Evolutionary conservation across 2,888 invertebrate species (phyloP).

Genomic region (Anoplius nigerrimus): DNA sequence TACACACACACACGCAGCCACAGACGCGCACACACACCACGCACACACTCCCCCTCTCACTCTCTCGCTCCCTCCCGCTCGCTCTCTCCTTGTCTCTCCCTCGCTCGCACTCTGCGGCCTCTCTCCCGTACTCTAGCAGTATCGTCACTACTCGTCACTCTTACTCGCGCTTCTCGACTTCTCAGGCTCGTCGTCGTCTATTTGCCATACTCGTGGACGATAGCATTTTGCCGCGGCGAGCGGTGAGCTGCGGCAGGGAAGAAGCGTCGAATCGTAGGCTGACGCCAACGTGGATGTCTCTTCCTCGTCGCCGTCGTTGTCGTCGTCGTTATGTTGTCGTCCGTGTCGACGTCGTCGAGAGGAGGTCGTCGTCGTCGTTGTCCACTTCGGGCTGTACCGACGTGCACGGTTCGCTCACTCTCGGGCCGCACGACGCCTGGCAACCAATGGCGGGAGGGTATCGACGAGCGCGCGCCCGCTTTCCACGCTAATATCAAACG

Average conservation of each 20-base stretch:
- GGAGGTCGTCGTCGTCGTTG: slow-evolving; percentile 24
- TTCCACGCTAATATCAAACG: slow-evolving; percentile 32
- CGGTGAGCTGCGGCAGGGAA: slow-evolving; percentile 15
- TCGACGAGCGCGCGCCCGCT: slow-evolving; percentile 26
- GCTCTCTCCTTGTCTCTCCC: slow-evolving; percentile 4
- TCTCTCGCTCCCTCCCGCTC: slow-evolving; percentile 26
- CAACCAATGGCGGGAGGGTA: slow-evolving; percentile 16
- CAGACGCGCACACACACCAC: no score
- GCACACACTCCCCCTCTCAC: slow-evolving; percentile 16
- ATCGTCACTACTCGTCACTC: slow-evolving; percentile 37
- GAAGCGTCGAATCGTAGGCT: slow-evolving; percentile 19
- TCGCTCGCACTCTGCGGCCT: no score
- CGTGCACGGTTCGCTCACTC: slow-evolving; percentile 27
- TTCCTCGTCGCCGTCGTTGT: slow-evolving; percentile 19
- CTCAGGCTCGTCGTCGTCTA: slow-evolving; percentile 40
- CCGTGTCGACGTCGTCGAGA: slow-evolving; percentile 2
- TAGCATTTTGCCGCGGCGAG: slow-evolving; percentile 46
- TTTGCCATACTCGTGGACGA: slow-evolving; percentile 39
- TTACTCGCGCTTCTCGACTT: slow-evolving; percentile 35
- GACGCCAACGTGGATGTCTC: slow-evolving; percentile 43
- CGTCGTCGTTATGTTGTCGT: slow-evolving; percentile 1
- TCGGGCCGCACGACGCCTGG: slow-evolving; percentile 34
- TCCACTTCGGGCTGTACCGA: slow-evolving; percentile 27
- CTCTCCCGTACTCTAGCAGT: background rate
- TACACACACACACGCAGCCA: no score